A percentile compares a stretch with the other conserved stretches of the same genome.
Conservation (phyloP, 1,140 invertebrate species). For the Scaptodrosophila lebanonensis region DNA sequence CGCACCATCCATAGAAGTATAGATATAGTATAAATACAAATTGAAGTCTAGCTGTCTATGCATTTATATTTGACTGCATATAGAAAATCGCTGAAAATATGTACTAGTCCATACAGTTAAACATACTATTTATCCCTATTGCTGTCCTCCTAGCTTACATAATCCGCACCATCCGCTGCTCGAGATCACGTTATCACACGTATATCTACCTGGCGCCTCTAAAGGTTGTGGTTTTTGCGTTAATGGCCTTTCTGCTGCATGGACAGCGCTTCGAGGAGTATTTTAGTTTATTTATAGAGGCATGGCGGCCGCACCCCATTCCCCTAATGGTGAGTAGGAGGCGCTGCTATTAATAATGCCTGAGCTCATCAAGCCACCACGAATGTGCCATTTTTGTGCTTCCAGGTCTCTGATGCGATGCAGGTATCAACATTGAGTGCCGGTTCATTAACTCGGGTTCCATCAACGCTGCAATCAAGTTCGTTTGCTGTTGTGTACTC, state of each 20-base stretch:
- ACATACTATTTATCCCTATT: background rate
- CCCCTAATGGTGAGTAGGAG: constrained; percentile 78
- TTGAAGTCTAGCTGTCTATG: no score
- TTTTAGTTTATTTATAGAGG: constrained; percentile 78
- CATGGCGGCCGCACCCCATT: constrained; percentile 80
- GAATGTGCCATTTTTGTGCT: no score
- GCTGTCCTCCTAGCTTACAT: constrained; percentile 45
- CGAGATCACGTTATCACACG: constrained; percentile 82
- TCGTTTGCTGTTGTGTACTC: constrained; percentile 78
- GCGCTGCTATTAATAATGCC: background rate
- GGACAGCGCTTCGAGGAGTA: constrained; percentile 79
- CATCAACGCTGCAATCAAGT: constrained; percentile 66
- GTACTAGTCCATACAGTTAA: no score
- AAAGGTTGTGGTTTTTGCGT: constrained; percentile 82
- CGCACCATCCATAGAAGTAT: constrained; percentile 57
- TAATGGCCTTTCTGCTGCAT: constrained; percentile 79
- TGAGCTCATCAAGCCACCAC: constrained; percentile 8
- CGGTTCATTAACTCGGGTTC: background rate
- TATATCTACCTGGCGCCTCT: constrained; percentile 84
- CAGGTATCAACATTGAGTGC: background rate
- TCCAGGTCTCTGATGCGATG: constrained; percentile 25
- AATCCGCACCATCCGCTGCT: constrained; percentile 61
- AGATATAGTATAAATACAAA: no score
- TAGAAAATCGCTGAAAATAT: no score
- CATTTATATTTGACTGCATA: no score